phyloP scores from a whole-genome alignment of 2,797 vertebrate species.

The Pristis pectinata region DNA sequence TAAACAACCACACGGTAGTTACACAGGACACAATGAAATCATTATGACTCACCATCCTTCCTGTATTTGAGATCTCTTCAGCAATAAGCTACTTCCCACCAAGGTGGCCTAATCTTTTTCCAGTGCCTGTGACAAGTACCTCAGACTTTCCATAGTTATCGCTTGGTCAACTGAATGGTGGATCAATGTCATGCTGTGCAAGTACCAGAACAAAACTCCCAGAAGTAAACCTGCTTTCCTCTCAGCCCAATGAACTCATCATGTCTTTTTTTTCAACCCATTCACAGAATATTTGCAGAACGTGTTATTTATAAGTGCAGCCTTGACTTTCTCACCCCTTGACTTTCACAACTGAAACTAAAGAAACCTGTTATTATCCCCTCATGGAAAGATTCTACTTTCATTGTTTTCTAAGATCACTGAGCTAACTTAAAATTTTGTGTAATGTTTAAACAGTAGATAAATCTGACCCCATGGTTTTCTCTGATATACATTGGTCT shows the following conservation, averaged over 20 bases:
- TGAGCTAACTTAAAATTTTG: too few relatives aligned
- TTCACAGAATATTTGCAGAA: not conserved
- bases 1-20: not conserved
- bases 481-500: not conserved
- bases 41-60: not conserved
- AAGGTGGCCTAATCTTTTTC: too few relatives aligned
- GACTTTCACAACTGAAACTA: too few relatives aligned
- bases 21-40: not conserved
- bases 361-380: too few relatives aligned
- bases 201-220: not conserved
- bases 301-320: not conserved
- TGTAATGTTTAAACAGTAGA: too few relatives aligned
- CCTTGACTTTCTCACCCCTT: not conserved
- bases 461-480: not conserved
- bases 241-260: not conserved
- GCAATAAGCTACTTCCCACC: not conserved
- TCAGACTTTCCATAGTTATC: not conserved
- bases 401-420: too few relatives aligned
- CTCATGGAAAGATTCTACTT: too few relatives aligned
- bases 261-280: not conserved
- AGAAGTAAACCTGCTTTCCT: not conserved
- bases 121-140: too few relatives aligned
- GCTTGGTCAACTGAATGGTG: not conserved
- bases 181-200: not conserved
- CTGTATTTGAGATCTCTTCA: not conserved